Evolutionary conservation across 1,140 invertebrate genomes (phyloP).

Genomic region (Micrasema minimum): DNA sequence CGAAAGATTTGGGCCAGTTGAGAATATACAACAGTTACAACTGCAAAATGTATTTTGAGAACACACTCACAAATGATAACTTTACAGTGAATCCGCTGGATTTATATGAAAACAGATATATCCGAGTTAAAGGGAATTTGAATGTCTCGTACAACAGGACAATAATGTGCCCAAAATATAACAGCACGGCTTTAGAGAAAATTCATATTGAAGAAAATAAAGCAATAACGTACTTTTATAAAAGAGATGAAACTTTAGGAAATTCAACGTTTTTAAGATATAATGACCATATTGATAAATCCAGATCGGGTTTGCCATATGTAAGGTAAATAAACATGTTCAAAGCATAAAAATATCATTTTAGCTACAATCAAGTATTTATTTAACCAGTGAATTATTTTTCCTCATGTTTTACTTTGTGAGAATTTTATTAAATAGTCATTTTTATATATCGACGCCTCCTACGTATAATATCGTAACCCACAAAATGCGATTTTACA

Average conservation of each 20-base stretch:
- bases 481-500: too few relatives aligned
- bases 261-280: conserved; percentile 40
- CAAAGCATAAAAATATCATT: too few relatives aligned
- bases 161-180: conserved; percentile 55
- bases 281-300: conserved; percentile 59
- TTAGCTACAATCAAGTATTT: too few relatives aligned
- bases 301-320: conserved; percentile 60
- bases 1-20: conserved; percentile 69
- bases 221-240: conserved; percentile 51
- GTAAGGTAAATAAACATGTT: conserved; percentile 57
- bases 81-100: conserved; percentile 52
- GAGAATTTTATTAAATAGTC: too few relatives aligned
- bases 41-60: conserved; percentile 43
- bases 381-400: too few relatives aligned
- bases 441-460: too few relatives aligned
- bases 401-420: too few relatives aligned
- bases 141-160: conserved; percentile 43
- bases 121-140: conserved; percentile 29
- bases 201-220: conserved; percentile 52
- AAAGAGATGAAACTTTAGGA: conserved; percentile 18
- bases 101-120: conserved; percentile 56
- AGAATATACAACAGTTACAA: conserved; percentile 69
- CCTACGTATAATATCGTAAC: too few relatives aligned
- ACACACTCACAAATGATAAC: conserved; percentile 16
- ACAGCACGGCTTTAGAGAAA: conserved; percentile 29